Evolutionary conservation across 1,140 invertebrate genomes (phyloP), one percentile per base, ranked within the genome.

Genomic region (Dendrolimus kikuchii): DNA sequence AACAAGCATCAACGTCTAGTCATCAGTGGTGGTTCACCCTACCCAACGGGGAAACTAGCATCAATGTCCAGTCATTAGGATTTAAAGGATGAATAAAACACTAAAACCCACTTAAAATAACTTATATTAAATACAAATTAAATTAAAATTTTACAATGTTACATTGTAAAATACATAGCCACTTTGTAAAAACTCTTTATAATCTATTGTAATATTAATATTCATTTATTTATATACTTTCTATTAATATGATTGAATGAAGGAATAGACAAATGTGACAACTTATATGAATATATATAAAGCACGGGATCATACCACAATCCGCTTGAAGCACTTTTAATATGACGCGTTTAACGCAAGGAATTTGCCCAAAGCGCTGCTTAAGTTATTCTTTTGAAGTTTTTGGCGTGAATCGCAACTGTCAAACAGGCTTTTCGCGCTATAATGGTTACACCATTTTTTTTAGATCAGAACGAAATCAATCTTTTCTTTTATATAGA

Each of bases 51-150:
- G n/a, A n/a, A n/a, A n/a, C n/a, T n/a, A n/a, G n/a, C n/a, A n/a
- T n/a, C n/a, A n/a, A n/a, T n/a, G n/a, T n/a, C n/a, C n/a, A n/a
- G n/a, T n/a, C 23, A 47, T 10, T 5, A 47, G 37, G 23, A 51
- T 6, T 8, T 6, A 9, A 10, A 42, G 49, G 41, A 8, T 9
- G 61, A 78, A 69, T 71, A 64, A 81, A 76, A 77, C 61, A 54
- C 60, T 55, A 23, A 62, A 9, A 42, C 73, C 76, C 73, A 67
- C 73, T 81, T 81, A 83, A 40, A 69, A 64, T 75, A 75, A 70
- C 69, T 80, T 83, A 81, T 83, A 81, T 78, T 67, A 69, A 59
- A 66, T 67, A 64, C 66, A 66, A 74, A 70, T 77, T 66, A 80
- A 71, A 70, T 75, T 74, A 74, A 64, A 69, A 70, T 66, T 66